Base-by-base conservation (phyloP, 2,797 vertebrate species). In the Emys orbicularis region DNA sequence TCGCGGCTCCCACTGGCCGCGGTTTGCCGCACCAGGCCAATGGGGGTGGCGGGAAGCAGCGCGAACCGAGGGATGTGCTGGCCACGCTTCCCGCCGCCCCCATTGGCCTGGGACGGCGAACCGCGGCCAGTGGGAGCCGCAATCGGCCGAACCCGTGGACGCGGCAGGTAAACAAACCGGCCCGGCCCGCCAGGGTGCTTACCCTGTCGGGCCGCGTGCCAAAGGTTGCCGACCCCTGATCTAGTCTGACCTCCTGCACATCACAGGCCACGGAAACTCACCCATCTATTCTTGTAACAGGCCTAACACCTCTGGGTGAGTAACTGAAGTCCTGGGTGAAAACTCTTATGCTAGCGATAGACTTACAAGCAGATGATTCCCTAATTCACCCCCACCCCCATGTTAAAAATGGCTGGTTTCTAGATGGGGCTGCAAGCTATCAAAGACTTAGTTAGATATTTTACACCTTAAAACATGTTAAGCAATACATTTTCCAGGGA, bases 1-100 rank as follows among this genome's bases (percentile, higher is more conserved):
- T 50, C 15, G 50, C 50, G 13, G 50, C 50, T 50, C 50, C 5
- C 5, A 50, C 50, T 50, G 50, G 50, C 13, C 5, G 5, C 50
- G 13, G 50, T 50, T 50, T 16, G 50, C 47, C 47, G 9, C 47
- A 9, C 47, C 47, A 10, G 47, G 47, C 8, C 47, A 47, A 47
- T 47, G 47, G 47, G 47, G 47, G 47, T 1, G 47, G 2, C 50
- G 15, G 50, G 50, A 50, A 50, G 50, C 50, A 16, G 50, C 2
- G 15, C 5, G 50, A 50, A 50, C 50, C 2, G 5, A 50, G 13
- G 50, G 50, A 50, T 50, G 15, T 15, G 13, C 15, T 50, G 50
- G 13, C 50, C 5, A 13, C 15, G 1, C 13, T 50, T 50, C 50
- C 50, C 13, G 2, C 50, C 5, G 2, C 50, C 15, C 5, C 50